phyloP scores from a whole-genome alignment of 2,797 vertebrate species.

The Chloroceryle inda region DNA sequence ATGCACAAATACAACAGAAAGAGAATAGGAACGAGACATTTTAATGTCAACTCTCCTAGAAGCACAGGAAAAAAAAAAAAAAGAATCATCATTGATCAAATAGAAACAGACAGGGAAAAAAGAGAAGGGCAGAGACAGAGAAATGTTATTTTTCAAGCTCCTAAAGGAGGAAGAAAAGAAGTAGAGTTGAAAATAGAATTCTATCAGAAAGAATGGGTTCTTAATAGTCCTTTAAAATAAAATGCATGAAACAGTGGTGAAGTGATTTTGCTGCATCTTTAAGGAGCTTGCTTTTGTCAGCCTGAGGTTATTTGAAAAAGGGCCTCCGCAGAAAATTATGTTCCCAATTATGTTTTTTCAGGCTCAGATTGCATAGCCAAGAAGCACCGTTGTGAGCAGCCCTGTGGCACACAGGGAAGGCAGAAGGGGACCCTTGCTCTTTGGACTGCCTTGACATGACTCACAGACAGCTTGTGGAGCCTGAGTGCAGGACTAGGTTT shows the following conservation, averaged over 20 bases:
- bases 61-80: neutral
- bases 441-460: neutral
- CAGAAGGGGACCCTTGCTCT: neutral
- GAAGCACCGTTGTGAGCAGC: neutral
- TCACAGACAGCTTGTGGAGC: neutral
- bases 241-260: neutral
- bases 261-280: neutral
- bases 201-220: slow-evolving; percentile 5
- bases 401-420: neutral
- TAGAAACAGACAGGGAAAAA: neutral
- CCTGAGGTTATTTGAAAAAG: neutral
- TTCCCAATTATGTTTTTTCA: neutral
- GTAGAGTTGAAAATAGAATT: slow-evolving; percentile 18
- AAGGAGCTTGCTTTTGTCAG: slow-evolving; percentile 8
- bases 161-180: neutral
- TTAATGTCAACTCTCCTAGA: slow-evolving; percentile 25
- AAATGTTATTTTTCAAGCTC: slow-evolving; percentile 40
- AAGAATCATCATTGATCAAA: neutral
- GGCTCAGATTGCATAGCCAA: neutral
- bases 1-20: slow-evolving; percentile 34
- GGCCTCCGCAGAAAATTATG: neutral
- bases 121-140: neutral
- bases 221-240: slow-evolving; percentile 40
- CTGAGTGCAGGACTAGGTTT: neutral
- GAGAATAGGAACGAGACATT: neutral